Evolutionary conservation across 2,888 invertebrate species (phyloP).

Genomic region (Phoenoteleia sp.): DNA sequence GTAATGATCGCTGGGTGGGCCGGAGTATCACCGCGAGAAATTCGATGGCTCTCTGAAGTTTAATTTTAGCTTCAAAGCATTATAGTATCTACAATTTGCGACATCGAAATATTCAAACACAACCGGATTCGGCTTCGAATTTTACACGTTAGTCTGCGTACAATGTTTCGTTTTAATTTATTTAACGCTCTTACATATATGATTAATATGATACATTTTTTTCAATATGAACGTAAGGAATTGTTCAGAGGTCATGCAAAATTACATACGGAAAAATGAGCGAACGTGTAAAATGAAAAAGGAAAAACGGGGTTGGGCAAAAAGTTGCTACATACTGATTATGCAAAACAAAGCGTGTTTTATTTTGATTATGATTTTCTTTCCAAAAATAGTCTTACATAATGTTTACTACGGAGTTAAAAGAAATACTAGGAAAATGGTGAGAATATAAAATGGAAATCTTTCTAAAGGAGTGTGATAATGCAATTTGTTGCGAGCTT

Average conservation of each 20-base stretch:
- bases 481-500: background rate
- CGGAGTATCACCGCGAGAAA: constrained; percentile 40
- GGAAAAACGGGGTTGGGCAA: no score
- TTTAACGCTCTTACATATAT: background rate
- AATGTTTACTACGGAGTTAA: no score
- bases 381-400: no score
- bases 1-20: constrained; percentile 60
- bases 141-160: background rate
- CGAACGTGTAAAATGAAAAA: no score
- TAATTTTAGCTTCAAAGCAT: constrained; percentile 49
- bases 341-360: no score
- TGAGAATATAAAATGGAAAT: background rate
- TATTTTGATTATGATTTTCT: no score
- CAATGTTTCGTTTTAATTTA: constrained; percentile 6
- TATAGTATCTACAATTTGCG: constrained; percentile 35
- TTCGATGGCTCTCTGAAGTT: constrained; percentile 40
- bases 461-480: background rate
- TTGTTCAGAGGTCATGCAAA: no score
- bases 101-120: background rate
- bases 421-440: no score
- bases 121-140: constrained; percentile 37
- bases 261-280: no score
- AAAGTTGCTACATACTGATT: no score
- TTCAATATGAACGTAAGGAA: no score
- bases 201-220: background rate